Evolutionary conservation across 2,113 vertebrate genomes (phyloP).

Genomic region (Strix uralensis): DNA sequence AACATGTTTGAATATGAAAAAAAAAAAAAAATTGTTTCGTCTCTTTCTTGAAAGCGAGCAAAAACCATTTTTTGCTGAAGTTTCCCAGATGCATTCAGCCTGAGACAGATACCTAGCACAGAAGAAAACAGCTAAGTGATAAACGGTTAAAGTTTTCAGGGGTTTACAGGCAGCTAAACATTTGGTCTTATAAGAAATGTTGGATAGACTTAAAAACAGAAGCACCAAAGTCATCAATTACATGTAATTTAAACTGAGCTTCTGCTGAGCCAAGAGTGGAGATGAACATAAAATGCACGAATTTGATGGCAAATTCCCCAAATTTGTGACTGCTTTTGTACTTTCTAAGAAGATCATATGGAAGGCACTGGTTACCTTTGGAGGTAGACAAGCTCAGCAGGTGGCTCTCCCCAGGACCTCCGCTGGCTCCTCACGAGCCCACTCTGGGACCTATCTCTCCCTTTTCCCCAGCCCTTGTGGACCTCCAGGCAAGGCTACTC

Average conservation of each 20-base stretch:
- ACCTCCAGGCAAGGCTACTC: neutral
- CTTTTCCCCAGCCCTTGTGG: neutral
- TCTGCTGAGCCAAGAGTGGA: neutral
- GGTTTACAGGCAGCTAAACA: neutral
- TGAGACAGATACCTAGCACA: neutral
- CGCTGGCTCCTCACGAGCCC: neutral
- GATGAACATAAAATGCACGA: neutral
- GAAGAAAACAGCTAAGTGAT: neutral
- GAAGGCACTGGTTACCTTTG: neutral
- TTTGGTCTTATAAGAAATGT: neutral
- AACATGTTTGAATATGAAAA: neutral
- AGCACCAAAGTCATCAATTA: neutral
- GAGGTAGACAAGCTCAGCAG: neutral
- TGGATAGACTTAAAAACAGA: neutral
- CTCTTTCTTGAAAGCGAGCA: conserved; percentile 7
- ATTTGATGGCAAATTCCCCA: neutral
- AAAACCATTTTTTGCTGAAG: neutral
- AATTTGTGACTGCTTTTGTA: neutral
- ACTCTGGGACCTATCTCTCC: neutral
- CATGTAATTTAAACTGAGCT: neutral
- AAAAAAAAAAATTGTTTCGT: neutral
- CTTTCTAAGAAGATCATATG: neutral
- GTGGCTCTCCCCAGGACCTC: neutral
- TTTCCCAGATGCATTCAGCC: neutral
- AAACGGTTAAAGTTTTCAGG: neutral